Evolutionary conservation across 1,140 invertebrate genomes (phyloP), one percentile per base, ranked within the genome.

Genomic region (Colletes latitarsis): DNA sequence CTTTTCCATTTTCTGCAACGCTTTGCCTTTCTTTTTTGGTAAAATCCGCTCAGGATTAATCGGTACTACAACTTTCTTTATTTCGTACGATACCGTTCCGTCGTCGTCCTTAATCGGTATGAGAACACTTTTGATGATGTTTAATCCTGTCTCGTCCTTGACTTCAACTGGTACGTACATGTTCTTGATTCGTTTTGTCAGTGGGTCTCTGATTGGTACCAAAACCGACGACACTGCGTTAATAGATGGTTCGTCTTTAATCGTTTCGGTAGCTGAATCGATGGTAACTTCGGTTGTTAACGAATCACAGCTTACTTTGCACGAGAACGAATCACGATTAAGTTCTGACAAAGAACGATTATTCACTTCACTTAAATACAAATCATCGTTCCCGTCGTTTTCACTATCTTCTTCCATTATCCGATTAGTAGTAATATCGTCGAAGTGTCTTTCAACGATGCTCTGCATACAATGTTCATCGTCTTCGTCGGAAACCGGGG

Each of bases 101-200:
- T 71, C 67, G 0, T 17, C 10, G 0, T 39, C 57, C 4, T 41
- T 0, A 4, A 43, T 10, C 0, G 75, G 67, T 52, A 71, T 17
- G 12, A 77, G 9, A 12, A 71, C n/a, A 3, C 67, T 77, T 49
- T 77, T 77, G 17, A 77, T 77, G 12, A 71, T 12, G 17, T 71
- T 77, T n/a, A 52, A 41, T 4, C 75, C 67, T 5, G 75, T 9
- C 5, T 46, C 21, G n/a, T 77, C 43, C 30, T 1, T 60, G 0
- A 43, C n/a, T 52, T 77, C 75, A 5, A 60, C 1, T 0, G 75
- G 75, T 0, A 77, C 46, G 8, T 70, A 21, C 3, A 52, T 46
- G n/a, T 71, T 62, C n/a, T 10, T 52, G 0, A 77, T 10, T 6
- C 21, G 3, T 5, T 39, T 62, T 2, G 75, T 71, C 3, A 41